phyloP scores from a whole-genome alignment of 2,113 vertebrate species.

The Stigmatopora nigra region DNA sequence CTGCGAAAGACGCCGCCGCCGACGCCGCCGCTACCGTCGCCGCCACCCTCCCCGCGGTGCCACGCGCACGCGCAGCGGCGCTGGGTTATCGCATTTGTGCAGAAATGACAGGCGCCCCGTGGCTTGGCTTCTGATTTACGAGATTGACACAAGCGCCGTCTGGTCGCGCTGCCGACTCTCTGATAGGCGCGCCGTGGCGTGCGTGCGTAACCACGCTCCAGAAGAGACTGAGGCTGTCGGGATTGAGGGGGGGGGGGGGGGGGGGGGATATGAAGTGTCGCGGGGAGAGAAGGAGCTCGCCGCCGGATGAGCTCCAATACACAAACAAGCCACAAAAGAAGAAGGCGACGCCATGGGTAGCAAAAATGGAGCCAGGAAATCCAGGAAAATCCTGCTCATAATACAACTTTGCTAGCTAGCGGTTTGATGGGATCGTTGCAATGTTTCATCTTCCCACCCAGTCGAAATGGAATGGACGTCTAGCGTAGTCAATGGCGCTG shows the following conservation, averaged over 20 bases:
- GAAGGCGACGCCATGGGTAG: background rate
- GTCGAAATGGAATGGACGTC: too few relatives aligned
- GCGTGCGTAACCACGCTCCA: background rate
- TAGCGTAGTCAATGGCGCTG: too few relatives aligned
- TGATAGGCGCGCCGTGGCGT: constrained; percentile 2
- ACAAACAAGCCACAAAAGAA: background rate
- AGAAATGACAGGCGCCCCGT: constrained; percentile 8
- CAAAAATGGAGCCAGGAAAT: background rate
- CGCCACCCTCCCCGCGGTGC: background rate
- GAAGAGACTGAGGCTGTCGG: constrained; percentile 4
- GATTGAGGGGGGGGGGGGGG: background rate
- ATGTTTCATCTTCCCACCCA: too few relatives aligned
- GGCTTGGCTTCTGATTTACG: constrained; percentile 6
- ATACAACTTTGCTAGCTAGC: too few relatives aligned
- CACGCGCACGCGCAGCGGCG: background rate
- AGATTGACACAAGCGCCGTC: constrained; percentile 4
- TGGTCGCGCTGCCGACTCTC: background rate
- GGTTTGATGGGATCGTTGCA: too few relatives aligned
- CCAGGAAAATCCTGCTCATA: too few relatives aligned
- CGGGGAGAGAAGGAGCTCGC: background rate
- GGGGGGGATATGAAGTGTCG: too few relatives aligned
- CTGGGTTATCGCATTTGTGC: constrained; percentile 2
- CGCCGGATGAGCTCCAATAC: background rate
- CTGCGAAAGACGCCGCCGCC: background rate
- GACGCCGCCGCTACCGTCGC: too few relatives aligned